Percentiles rank a stretch among this genome's conserved stretches.
These are phyloP conservation scores for Catharus ustulatus DNA, from an alignment of 2,797 vertebrate species.

Conservation along the genomic window DNA sequence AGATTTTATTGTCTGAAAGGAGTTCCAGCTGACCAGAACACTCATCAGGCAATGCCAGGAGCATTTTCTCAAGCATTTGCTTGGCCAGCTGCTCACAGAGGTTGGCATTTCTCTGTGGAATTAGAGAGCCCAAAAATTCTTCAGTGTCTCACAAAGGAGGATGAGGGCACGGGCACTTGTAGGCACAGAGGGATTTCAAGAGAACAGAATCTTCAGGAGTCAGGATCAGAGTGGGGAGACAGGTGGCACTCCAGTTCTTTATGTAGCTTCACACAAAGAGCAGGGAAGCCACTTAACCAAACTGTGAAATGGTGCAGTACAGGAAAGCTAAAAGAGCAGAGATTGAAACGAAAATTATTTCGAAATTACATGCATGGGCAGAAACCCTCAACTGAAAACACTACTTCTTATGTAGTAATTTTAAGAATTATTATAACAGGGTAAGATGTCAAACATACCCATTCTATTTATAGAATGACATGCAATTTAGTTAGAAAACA, in stretches of 20 bases:
- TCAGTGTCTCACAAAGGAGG: not conserved
- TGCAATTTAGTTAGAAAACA: constrained; percentile 35
- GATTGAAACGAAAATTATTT: not conserved
- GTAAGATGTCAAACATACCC: constrained; percentile 27
- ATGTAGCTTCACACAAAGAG: not conserved
- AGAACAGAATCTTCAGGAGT: not conserved
- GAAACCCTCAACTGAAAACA: constrained; percentile 18
- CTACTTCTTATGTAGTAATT: constrained; percentile 31
- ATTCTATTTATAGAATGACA: constrained; percentile 16
- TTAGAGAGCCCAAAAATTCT: not conserved
- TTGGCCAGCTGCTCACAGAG: not conserved
- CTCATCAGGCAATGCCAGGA: not conserved
- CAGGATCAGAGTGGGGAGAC: not conserved
- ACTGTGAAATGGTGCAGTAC: not conserved
- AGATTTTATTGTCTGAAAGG: not conserved
- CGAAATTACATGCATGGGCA: not conserved
- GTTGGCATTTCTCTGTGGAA: not conserved
- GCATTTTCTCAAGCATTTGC: not conserved
- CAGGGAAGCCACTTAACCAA: not conserved
- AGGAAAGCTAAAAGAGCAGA: not conserved
- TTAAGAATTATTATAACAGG: constrained; percentile 13
- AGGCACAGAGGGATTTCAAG: not conserved
- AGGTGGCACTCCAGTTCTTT: not conserved
- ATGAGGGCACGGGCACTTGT: not conserved
- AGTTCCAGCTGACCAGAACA: not conserved